Conservation (phyloP, 2,797 vertebrate genomes). For the Urosaurus nigricauda region DNA sequence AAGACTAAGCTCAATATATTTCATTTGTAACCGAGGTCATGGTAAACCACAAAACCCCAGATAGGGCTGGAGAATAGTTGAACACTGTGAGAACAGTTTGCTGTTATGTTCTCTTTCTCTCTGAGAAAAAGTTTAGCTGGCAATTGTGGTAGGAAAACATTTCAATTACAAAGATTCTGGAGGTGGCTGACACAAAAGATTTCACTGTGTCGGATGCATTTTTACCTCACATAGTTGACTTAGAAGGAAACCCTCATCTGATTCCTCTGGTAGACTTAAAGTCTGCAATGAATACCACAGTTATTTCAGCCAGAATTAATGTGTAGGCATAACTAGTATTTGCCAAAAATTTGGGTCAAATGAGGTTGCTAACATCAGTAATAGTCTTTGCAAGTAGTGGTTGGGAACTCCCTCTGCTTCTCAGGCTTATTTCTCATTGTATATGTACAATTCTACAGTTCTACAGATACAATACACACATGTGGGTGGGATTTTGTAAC, state of each 20-base stretch:
- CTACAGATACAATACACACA: not conserved
- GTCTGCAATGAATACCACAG: slow-evolving; percentile 40
- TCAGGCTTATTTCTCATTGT: not conserved
- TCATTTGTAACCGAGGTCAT: slow-evolving; percentile 31
- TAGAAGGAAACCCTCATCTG: not conserved
- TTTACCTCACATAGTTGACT: slow-evolving; percentile 40
- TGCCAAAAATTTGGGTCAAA: slow-evolving; percentile 35
- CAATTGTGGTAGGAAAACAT: slow-evolving; percentile 29
- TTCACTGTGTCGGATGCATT: slow-evolving; percentile 22
- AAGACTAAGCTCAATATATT: slow-evolving; percentile 30
- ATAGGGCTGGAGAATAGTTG: not conserved
- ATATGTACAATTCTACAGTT: not conserved
- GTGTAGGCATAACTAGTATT: slow-evolving; percentile 18
- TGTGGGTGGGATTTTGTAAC: not conserved
- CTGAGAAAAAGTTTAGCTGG: slow-evolving; percentile 27
- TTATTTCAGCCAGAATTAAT: slow-evolving; percentile 40
- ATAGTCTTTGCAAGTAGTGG: slow-evolving; percentile 2
- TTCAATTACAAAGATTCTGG: not conserved
- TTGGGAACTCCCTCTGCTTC: not conserved
- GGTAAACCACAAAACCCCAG: slow-evolving; percentile 13
- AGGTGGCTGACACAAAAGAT: slow-evolving; percentile 18
- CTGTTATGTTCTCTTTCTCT: not conserved
- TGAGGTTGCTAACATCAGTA: slow-evolving; percentile 16
- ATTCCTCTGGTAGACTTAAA: slow-evolving; percentile 34
- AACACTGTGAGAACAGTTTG: not conserved